Conservation (phyloP, 2,797 vertebrate species). For the Danio albolineatus region DNA sequence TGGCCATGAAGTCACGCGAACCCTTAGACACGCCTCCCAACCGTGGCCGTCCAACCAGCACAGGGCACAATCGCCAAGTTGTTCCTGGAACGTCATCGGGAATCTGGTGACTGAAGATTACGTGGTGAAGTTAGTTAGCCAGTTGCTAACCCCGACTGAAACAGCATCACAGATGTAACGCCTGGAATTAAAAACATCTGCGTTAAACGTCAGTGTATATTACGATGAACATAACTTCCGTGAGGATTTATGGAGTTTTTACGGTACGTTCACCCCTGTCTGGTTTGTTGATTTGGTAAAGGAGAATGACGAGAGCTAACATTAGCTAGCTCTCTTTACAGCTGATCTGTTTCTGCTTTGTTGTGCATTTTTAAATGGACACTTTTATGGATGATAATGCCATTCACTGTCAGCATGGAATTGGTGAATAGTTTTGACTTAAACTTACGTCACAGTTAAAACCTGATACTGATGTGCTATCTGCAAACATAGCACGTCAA, state of each 20-base stretch:
- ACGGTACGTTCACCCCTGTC: constrained; percentile 47
- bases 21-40: constrained; percentile 3
- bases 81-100: constrained; percentile 64
- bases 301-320: constrained; percentile 25
- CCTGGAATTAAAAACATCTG: neutral
- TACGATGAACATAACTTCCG: constrained; percentile 22
- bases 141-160: constrained; percentile 37
- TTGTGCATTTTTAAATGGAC: neutral
- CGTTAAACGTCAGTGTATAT: neutral
- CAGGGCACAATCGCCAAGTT: neutral
- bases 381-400: neutral
- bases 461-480: constrained; percentile 7
- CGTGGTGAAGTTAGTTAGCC: constrained; percentile 71
- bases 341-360: neutral
- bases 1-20: constrained; percentile 45
- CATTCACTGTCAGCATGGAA: neutral
- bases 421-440: neutral
- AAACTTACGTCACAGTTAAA: constrained; percentile 1
- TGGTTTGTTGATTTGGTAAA: constrained; percentile 50
- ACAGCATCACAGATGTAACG: constrained; percentile 3
- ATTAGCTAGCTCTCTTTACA: constrained; percentile 31
- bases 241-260: constrained; percentile 44
- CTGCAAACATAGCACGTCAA: constrained; percentile 3
- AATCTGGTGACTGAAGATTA: constrained; percentile 70
- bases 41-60: constrained; percentile 64